Evolutionary conservation across 2,888 invertebrate species (phyloP), one percentile per base, ranked within the genome.

Genomic region (Baronia brevicornis): DNA sequence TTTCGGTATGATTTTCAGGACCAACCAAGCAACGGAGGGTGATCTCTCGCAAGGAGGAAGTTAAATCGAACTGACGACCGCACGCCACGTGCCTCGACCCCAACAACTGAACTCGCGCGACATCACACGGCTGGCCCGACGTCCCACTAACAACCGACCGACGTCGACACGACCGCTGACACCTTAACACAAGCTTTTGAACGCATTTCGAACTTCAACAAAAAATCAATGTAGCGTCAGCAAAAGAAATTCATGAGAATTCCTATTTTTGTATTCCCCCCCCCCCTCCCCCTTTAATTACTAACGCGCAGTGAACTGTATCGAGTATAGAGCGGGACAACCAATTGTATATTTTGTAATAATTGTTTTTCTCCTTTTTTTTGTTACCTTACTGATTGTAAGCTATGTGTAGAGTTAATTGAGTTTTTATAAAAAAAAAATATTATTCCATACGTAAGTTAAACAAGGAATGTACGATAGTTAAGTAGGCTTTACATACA

Each of bases 1-100:
- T 15, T 24, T 15, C 3, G 33, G 10, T 11, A 23, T 29, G 32
- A 37, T 25, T 46, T 29, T 0, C 55, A 82, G 80, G 80, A 82
- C 37, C 78, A 75, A 51, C 75, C 79, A 10, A 79, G 77, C 48
- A 79, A 78, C 39, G 80, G 80, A 31, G 80, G 80, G 47, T 80
- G 80, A 80, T 61, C 44, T 39, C 32, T 12, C 33, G 14, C 10
- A 37, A 34, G 28, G 28, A 15, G 19, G n/a, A 27, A 43, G 41
- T 31, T 36, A 39, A 28, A 5, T 22, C 33, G 36, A 35, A 18
- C 28, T 17, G 15, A 20, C 39, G 24, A 17, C 43, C 21, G 17
- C 35, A 12, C 37, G 8, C 13, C 26, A 10, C 11, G 8, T 24
- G n/a, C 19, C 25, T 31, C 33, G 15, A 35, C 24, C 6, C 19